Base-by-base conservation (phyloP, 2,888 invertebrate species). In the Trachelus tabidus region DNA sequence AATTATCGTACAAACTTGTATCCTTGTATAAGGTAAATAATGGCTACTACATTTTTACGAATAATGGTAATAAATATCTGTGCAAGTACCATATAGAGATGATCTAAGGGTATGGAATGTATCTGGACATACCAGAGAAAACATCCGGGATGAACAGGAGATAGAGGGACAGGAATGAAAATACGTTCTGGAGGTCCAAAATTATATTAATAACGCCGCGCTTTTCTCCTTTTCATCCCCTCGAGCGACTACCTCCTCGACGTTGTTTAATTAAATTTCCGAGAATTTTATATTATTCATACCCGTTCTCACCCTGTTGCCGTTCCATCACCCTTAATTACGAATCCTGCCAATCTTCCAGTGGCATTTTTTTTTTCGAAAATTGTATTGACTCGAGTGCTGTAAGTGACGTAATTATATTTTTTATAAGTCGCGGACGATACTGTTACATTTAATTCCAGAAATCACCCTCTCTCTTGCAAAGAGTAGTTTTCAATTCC, bases 241-340 rank as follows among this genome's bases (percentile, higher is more conserved):
- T 80, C 69, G 34, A 34, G 71, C 33, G 73, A 76, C 76, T 73
- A 78, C 40, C 56, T 82, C 76, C 77, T 76, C 73, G 75, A 71
- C 83, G 73, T 81, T 84, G 83, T 88, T 89, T 89, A 89, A 89
- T 89, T 89, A 89, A 89, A 89, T 87, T 86, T 89, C 84, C 85
- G 82, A 84, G 86, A 87, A 86, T 88, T 88, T 87, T 87, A 87
- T 86, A 85, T 85, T 85, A 83, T 84, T 83, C 82, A 79, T 84
- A 69, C 75, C 85, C 81, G 79, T 79, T 83, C 74, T 35, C 34
- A 77, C 75, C 77, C 75, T 71, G 71, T 71, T 71, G 71, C 33
- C 71, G 31, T 33, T 71, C 33, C 71, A 34, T 71, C 56, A 56
- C 56, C 23, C 56, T 56, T 56, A 56, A 56, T 56, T 56, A 56